Conservation (phyloP, 2,888 invertebrate genomes). For the Sminthurinus aureus region DNA sequence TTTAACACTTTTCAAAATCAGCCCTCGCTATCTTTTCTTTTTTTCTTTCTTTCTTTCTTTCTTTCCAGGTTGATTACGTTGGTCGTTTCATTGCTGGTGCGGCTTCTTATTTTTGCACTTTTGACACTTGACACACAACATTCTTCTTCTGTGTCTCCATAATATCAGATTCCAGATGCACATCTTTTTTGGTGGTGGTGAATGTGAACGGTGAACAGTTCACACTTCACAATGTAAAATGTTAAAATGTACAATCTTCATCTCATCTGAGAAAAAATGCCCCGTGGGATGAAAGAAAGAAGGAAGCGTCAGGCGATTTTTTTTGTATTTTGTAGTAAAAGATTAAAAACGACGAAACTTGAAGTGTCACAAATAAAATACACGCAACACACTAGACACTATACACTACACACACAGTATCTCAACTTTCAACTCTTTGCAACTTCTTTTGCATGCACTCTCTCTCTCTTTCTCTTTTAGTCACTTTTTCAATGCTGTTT, state of each 20-base stretch:
- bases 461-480: not conserved
- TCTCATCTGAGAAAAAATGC: not conserved
- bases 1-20: too few relatives aligned
- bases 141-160: not conserved
- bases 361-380: conserved; percentile 20
- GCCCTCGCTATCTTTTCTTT: too few relatives aligned
- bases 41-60: too few relatives aligned
- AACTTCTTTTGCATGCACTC: not conserved
- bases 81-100: too few relatives aligned
- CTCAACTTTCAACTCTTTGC: not conserved
- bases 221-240: not conserved
- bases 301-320: not conserved
- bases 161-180: not conserved
- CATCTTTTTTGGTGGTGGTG: not conserved
- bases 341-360: not conserved
- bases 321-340: not conserved
- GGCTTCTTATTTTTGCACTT: too few relatives aligned
- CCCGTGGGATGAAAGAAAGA: not conserved
- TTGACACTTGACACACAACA: too few relatives aligned
- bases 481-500: not conserved
- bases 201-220: not conserved
- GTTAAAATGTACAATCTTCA: not conserved
- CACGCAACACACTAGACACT: not conserved
- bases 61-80: too few relatives aligned
- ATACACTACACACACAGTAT: not conserved